phyloP scores from a whole-genome alignment of 2,113 vertebrate species.

The Rhipidura dahli region DNA sequence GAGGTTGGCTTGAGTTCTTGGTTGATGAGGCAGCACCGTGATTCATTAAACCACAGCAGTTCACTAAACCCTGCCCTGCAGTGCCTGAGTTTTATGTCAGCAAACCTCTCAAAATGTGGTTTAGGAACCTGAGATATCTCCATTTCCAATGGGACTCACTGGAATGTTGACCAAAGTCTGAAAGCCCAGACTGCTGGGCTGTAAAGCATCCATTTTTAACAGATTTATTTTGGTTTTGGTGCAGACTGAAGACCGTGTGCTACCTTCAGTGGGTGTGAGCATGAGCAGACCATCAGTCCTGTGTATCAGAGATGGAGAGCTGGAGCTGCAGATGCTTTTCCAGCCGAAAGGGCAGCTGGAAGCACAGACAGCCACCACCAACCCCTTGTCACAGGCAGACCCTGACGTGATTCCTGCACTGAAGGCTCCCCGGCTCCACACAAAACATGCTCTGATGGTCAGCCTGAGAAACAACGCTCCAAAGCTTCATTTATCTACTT shows the following conservation, averaged over 20 bases:
- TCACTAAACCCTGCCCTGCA: not conserved
- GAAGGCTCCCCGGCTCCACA: not conserved
- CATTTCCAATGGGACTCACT: not conserved
- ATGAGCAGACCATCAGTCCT: not conserved
- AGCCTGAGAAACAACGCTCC: not conserved
- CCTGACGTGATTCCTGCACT: not conserved
- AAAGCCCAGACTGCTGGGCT: not conserved
- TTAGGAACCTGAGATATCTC: not conserved
- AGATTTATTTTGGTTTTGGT: not conserved
- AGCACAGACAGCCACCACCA: not conserved
- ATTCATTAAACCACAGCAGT: conserved; percentile 9
- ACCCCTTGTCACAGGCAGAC: not conserved
- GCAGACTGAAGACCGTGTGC: not conserved
- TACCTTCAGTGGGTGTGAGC: not conserved
- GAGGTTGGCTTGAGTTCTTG: not conserved
- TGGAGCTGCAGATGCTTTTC: not conserved
- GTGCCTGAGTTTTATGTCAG: not conserved
- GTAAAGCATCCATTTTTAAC: not conserved
- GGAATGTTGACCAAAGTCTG: not conserved
- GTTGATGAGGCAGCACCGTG: not conserved
- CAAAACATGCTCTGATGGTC: not conserved
- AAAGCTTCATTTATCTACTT: not conserved
- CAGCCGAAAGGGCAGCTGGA: not conserved
- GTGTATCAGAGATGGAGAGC: not conserved
- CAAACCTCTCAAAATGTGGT: not conserved